phyloP scores from a whole-genome alignment of 35 echinoderm and acorn worm species.

The Apostichopus japonicus region DNA sequence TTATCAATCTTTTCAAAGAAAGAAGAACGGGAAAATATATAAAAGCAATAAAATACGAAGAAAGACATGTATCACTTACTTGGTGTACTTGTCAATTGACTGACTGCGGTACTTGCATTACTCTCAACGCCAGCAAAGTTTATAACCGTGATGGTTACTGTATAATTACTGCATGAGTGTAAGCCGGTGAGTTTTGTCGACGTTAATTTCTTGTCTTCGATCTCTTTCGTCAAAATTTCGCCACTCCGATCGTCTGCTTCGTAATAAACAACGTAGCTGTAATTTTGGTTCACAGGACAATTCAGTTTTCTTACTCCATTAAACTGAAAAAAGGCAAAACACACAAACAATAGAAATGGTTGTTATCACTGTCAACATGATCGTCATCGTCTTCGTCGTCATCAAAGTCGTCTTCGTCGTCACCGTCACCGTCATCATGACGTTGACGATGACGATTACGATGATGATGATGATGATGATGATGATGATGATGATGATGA shows the following conservation, averaged over 20 bases:
- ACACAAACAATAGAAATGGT: too few relatives aligned
- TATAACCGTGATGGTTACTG: neutral
- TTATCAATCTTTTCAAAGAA: too few relatives aligned
- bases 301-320: neutral
- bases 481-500: too few relatives aligned
- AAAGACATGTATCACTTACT: neutral
- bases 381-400: too few relatives aligned
- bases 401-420: too few relatives aligned
- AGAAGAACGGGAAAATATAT: too few relatives aligned
- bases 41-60: too few relatives aligned
- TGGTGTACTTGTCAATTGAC: neutral
- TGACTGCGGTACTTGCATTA: neutral
- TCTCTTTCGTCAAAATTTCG: neutral
- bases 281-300: neutral
- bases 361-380: too few relatives aligned
- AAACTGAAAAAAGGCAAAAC: neutral
- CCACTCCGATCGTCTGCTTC: neutral
- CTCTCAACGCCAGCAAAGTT: constrained; percentile 15
- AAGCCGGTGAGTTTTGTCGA: neutral
- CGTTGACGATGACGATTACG: too few relatives aligned
- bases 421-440: too few relatives aligned
- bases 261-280: constrained; percentile 12
- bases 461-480: too few relatives aligned
- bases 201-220: neutral
- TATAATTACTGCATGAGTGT: neutral